Conservation (phyloP, 2,888 invertebrate species). For the Sarcophaga variegata region DNA sequence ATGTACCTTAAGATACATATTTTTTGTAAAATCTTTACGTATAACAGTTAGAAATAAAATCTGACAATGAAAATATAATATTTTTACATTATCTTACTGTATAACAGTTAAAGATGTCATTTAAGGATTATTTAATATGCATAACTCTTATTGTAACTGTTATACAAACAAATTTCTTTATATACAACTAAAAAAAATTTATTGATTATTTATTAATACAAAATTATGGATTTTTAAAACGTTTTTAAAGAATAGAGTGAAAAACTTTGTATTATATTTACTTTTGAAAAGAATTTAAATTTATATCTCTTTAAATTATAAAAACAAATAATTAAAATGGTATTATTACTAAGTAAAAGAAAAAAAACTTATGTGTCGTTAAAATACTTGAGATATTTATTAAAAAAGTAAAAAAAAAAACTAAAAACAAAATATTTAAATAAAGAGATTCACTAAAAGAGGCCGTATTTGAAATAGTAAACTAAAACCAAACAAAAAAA, state of each 20-base stretch:
- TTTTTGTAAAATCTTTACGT: too few species aligned
- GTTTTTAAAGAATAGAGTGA: not conserved
- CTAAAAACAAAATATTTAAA: constrained; percentile 9
- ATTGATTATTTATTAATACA: not conserved
- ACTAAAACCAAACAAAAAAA: not conserved
- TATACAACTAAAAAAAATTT: not conserved
- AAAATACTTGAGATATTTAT: constrained; percentile 55
- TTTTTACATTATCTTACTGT: too few species aligned
- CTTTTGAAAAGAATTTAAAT: not conserved
- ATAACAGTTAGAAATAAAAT: too few species aligned
- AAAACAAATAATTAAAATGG: constrained; percentile 45
- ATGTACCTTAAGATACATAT: too few species aligned
- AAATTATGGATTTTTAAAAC: not conserved
- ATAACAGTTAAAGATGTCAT: too few species aligned
- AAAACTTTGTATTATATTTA: constrained; percentile 48
- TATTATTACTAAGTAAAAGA: constrained; percentile 54
- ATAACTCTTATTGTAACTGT: not conserved
- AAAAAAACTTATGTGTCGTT: constrained; percentile 46
- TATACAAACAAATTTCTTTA: not conserved
- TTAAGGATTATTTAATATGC: too few species aligned
- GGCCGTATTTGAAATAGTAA: constrained; percentile 36
- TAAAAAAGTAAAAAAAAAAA: constrained; percentile 7
- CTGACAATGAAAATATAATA: too few species aligned
- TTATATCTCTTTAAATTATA: not conserved
- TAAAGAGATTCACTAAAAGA: constrained; percentile 54